phyloP scores from a whole-genome alignment of 2,888 invertebrate species.

The Tillus elongatus region DNA sequence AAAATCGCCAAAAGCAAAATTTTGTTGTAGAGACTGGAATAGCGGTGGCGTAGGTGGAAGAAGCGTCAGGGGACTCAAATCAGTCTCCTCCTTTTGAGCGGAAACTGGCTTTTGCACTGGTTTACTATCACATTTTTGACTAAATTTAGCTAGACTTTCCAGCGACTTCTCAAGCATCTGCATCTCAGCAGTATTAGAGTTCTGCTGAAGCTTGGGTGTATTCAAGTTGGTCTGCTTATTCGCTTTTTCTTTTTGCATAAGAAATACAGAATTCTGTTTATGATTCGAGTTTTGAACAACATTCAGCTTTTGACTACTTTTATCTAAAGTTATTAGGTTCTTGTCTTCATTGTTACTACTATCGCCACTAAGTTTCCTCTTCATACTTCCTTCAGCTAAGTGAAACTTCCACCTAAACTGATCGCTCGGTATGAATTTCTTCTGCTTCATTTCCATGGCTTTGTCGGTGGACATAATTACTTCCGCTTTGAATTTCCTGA shows the following conservation, averaged over 20 bases:
- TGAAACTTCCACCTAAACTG: constrained; percentile 36
- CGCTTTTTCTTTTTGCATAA: no score
- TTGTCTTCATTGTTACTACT: constrained; percentile 20
- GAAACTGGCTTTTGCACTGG: constrained; percentile 18
- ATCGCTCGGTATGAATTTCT: constrained; percentile 23
- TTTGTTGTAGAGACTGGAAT: constrained; percentile 36
- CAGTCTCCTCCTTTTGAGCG: constrained; percentile 18
- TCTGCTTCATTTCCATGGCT: constrained; percentile 27
- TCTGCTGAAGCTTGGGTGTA: not conserved
- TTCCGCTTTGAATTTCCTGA: constrained; percentile 38
- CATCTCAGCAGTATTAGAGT: constrained; percentile 21
- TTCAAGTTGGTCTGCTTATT: not conserved
- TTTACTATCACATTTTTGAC: constrained; percentile 14
- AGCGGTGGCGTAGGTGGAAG: constrained; percentile 32
- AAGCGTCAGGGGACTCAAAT: constrained; percentile 17
- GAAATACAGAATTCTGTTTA: not conserved
- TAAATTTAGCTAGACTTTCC: constrained; percentile 28
- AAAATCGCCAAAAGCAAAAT: constrained; percentile 22
- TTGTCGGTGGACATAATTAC: constrained; percentile 37
- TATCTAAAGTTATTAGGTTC: constrained; percentile 25
- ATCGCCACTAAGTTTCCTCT: constrained; percentile 35
- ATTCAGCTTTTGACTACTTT: constrained; percentile 24
- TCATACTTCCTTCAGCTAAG: constrained; percentile 31
- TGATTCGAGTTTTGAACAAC: constrained; percentile 20
- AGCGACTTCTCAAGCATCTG: constrained; percentile 33